Conservation (phyloP, 1,140 invertebrate species). For the Drosophila punjabiensis region DNA sequence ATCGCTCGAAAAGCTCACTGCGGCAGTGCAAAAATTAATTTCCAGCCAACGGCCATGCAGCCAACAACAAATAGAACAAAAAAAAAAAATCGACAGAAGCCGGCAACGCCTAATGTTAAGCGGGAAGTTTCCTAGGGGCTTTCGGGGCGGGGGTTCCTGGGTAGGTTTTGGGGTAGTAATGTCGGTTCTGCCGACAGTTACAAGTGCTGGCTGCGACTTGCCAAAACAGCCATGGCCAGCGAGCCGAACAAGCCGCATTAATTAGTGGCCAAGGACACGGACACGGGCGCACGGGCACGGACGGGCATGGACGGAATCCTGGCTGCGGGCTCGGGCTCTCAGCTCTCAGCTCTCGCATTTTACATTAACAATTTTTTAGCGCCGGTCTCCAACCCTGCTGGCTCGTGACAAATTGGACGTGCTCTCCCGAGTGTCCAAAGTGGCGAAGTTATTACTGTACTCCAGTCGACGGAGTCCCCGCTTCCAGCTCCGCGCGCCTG, state of each 20-base stretch:
- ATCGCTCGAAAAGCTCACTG: conserved; percentile 28
- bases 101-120: conserved; percentile 46
- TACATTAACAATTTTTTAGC: conserved; percentile 51
- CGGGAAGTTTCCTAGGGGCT: neutral
- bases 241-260: conserved; percentile 76
- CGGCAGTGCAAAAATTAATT: conserved; percentile 64
- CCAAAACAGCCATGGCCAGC: conserved; percentile 51
- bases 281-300: conserved; percentile 27
- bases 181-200: conserved; percentile 46
- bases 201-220: conserved; percentile 48
- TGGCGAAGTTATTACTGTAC: conserved; percentile 67
- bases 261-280: conserved; percentile 75
- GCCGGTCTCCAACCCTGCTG: conserved; percentile 30
- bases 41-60: conserved; percentile 55
- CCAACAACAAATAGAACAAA: conserved; percentile 22
- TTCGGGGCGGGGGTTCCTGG: neutral
- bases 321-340: neutral
- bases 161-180: conserved; percentile 3
- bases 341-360: conserved; percentile 43
- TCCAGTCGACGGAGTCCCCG: conserved; percentile 17
- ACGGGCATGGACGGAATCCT: conserved; percentile 4
- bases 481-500: neutral
- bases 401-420: conserved; percentile 76
- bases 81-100: conserved; percentile 41
- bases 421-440: conserved; percentile 65